phyloP scores from a whole-genome alignment of 53 echinoderm and acorn worm species.

The Actinopyga echinites region DNA sequence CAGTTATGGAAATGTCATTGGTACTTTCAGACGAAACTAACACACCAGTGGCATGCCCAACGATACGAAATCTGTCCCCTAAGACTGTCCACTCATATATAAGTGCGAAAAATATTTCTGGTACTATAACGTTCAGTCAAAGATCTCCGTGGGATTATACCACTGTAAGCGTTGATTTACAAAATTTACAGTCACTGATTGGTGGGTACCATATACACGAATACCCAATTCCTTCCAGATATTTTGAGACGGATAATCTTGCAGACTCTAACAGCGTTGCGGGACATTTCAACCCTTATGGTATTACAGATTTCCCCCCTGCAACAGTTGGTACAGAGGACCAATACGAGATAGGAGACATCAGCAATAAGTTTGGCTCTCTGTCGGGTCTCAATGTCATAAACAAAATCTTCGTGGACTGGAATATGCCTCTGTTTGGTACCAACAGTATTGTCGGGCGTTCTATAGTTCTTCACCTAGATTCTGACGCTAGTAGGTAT shows the following conservation, averaged over 20 bases:
- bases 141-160: constrained; percentile 76
- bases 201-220: constrained; percentile 88
- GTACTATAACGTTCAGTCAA: constrained; percentile 66
- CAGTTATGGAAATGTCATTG: constrained; percentile 72
- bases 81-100: constrained; percentile 69
- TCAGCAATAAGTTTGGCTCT: constrained; percentile 89
- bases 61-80: constrained; percentile 49
- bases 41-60: constrained; percentile 51
- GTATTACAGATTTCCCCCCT: constrained; percentile 49
- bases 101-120: constrained; percentile 67
- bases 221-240: constrained; percentile 73
- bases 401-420: constrained; percentile 56
- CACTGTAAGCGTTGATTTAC: constrained; percentile 51
- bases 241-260: constrained; percentile 56
- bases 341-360: constrained; percentile 87
- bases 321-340: constrained; percentile 68
- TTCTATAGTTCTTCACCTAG: constrained; percentile 79
- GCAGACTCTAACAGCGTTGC: constrained; percentile 50
- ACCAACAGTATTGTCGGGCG: constrained; percentile 78
- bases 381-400: constrained; percentile 52
- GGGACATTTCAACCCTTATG: constrained; percentile 88
- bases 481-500: constrained; percentile 59
- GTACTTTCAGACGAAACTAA: constrained; percentile 51
- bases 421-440: constrained; percentile 91
- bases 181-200: constrained; percentile 64